Percentiles rank a stretch among this genome's conserved stretches.
These are phyloP conservation scores for Spatulosminthurus flaviceps DNA, from an alignment of 2,888 invertebrate genomes.

Conservation along the genomic window DNA sequence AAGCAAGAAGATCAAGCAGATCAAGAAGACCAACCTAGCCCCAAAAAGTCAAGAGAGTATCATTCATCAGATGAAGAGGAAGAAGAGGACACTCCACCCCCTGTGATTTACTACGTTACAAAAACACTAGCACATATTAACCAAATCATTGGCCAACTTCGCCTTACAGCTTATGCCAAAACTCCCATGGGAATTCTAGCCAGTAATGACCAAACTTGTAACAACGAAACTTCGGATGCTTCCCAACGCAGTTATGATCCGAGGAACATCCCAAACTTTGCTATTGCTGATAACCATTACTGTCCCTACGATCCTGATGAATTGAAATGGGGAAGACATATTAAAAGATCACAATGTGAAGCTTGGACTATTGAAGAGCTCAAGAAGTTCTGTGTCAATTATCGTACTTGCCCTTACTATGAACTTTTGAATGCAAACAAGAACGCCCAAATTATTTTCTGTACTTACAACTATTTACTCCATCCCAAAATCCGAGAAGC, in stretches of 20 bases:
- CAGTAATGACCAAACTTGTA: conserved; percentile 52
- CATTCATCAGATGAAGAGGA: too few species aligned
- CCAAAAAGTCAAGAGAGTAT: too few species aligned
- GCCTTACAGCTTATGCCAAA: conserved; percentile 45
- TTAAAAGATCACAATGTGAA: not conserved
- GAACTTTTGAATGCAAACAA: conserved; percentile 44
- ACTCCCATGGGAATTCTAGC: conserved; percentile 56
- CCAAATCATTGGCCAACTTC: conserved; percentile 57
- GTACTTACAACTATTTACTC: conserved; percentile 71
- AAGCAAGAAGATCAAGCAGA: not conserved
- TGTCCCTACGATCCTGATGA: not conserved
- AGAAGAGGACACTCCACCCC: not conserved
- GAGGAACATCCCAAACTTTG: too few species aligned
- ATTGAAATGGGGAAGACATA: not conserved
- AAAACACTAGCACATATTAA: conserved; percentile 58
- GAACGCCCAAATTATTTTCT: conserved; percentile 68
- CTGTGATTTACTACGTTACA: conserved; percentile 50
- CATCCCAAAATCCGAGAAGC: conserved; percentile 66
- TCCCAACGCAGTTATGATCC: too few species aligned
- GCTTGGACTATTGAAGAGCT: conserved; percentile 60
- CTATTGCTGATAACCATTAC: too few species aligned
- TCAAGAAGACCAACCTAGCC: too few species aligned
- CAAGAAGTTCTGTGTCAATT: conserved; percentile 36
- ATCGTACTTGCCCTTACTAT: conserved; percentile 51
- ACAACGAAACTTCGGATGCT: not conserved